Evolutionary conservation across 2,113 vertebrate genomes (phyloP).

Genomic region (Lates calcarifer): DNA sequence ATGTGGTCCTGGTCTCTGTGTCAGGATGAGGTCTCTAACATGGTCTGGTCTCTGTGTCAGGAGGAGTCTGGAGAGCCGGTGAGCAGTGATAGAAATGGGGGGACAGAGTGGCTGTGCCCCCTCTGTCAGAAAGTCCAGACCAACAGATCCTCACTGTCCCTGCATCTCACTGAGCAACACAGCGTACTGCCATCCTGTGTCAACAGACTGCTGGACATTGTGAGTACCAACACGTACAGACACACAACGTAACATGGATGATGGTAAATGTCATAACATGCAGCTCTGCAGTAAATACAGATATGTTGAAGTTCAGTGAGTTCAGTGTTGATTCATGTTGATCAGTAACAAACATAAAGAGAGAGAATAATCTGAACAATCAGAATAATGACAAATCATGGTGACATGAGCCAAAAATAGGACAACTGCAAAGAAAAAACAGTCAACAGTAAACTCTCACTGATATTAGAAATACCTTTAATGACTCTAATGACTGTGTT

Average conservation of each 20-base stretch:
- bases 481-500: too few species aligned
- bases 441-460: not conserved
- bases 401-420: slow-evolving; percentile 5
- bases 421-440: slow-evolving; percentile 31
- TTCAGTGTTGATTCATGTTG: too few species aligned
- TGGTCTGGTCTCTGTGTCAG: slow-evolving; percentile 57
- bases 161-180: slow-evolving; percentile 85
- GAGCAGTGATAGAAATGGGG: slow-evolving; percentile 79
- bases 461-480: not conserved
- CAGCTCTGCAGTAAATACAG: too few species aligned
- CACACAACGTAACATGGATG: too few species aligned
- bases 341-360: too few species aligned
- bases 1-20: slow-evolving; percentile 13
- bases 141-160: slow-evolving; percentile 79
- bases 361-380: too few species aligned
- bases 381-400: not conserved
- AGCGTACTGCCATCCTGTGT: slow-evolving; percentile 86
- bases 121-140: slow-evolving; percentile 84
- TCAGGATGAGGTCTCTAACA: slow-evolving; percentile 81
- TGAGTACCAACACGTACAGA: slow-evolving; percentile 76
- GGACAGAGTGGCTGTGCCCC: slow-evolving; percentile 83
- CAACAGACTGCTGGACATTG: slow-evolving; percentile 84
- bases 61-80: slow-evolving; percentile 85
- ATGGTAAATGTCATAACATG: too few species aligned
- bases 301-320: too few species aligned